These are phyloP conservation scores for Amphibalanus amphitrite DNA, from an alignment of 1,140 invertebrate species.

Conservation along the genomic window DNA sequence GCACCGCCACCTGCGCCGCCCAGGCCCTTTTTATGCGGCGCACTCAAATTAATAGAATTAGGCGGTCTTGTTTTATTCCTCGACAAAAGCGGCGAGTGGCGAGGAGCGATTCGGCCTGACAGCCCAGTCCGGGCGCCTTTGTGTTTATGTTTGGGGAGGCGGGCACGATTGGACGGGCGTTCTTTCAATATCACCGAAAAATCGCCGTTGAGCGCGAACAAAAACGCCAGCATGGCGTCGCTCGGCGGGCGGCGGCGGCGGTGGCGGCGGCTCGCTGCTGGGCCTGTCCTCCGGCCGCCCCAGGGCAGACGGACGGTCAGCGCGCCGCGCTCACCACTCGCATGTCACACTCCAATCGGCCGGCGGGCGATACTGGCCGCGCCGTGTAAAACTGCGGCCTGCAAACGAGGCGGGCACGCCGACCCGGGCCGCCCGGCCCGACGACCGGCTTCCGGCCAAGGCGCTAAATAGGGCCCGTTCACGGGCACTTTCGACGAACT, in stretches of 20 bases:
- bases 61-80: not conserved
- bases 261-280: too few species aligned
- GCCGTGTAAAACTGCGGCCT: not conserved
- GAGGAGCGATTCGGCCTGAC: not conserved
- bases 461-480: too few species aligned
- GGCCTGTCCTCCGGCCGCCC: too few species aligned
- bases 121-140: not conserved
- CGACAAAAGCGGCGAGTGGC: conserved; percentile 1
- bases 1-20: not conserved
- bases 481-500: too few species aligned
- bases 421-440: too few species aligned
- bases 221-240: not conserved
- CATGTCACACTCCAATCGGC: not conserved
- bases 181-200: not conserved
- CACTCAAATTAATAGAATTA: conserved; percentile 2
- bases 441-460: too few species aligned
- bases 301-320: not conserved
- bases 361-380: not conserved
- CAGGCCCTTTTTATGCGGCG: not conserved
- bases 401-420: too few species aligned
- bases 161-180: not conserved
- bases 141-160: not conserved
- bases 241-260: too few species aligned
- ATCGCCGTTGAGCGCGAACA: not conserved
- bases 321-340: not conserved